Evolutionary conservation across 2,113 vertebrate species (phyloP).

Genomic region (Rhinoptilus africanus): DNA sequence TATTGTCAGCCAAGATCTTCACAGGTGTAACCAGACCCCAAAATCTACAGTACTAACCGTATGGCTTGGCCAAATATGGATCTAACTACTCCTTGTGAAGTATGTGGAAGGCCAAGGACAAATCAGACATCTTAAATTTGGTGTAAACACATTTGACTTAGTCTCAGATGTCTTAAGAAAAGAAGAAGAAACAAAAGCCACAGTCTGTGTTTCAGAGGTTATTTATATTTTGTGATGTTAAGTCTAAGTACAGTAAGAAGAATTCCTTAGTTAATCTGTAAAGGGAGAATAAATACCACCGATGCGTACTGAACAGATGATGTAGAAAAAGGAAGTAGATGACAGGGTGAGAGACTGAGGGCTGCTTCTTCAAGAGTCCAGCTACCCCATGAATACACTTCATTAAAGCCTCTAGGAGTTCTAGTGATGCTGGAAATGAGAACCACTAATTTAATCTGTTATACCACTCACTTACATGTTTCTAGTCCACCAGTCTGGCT

Average conservation of each 20-base stretch:
- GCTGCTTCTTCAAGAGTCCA: not conserved
- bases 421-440: not conserved
- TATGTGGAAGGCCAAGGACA: not conserved
- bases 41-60: not conserved
- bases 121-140: not conserved
- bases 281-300: not conserved
- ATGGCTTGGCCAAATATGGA: not conserved
- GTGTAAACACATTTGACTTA: not conserved
- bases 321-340: not conserved
- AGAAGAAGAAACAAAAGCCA: not conserved
- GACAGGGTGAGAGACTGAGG: not conserved
- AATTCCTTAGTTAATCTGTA: not conserved
- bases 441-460: not conserved
- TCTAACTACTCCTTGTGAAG: not conserved
- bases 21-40: not conserved
- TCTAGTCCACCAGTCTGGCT: not conserved
- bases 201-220: not conserved
- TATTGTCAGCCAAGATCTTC: not conserved
- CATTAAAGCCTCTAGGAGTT: not conserved
- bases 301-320: not conserved
- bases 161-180: not conserved
- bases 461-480: not conserved
- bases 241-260: not conserved
- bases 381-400: not conserved
- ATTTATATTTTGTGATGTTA: not conserved